These are phyloP conservation scores for Amiota communis DNA, from an alignment of 2,888 invertebrate genomes.

Conservation along the genomic window DNA sequence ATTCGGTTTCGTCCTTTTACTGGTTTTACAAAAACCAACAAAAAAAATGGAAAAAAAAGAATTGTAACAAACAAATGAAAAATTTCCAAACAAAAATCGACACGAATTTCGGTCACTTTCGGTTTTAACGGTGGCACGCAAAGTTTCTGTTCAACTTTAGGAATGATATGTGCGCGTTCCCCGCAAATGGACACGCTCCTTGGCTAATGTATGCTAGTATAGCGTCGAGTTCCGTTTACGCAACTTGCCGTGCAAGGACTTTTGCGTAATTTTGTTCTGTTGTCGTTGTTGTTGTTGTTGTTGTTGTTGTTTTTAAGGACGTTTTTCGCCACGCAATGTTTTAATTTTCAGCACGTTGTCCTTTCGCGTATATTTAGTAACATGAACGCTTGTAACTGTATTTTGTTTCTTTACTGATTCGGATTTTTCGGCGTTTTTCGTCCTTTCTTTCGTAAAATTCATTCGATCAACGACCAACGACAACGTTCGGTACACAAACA, in stretches of 20 bases:
- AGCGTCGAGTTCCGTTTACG: constrained; percentile 14
- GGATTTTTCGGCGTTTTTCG: constrained; percentile 20
- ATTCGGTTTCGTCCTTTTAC: background rate
- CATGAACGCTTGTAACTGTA: background rate
- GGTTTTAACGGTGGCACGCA: constrained; percentile 1
- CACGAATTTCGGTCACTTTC: background rate
- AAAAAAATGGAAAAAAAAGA: background rate
- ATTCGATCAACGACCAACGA: constrained; percentile 15
- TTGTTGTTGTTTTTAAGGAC: constrained; percentile 28
- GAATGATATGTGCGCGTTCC: background rate
- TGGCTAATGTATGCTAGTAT: background rate
- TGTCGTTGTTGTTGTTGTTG: constrained; percentile 6
- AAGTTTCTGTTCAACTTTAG: background rate
- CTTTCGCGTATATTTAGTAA: constrained; percentile 26
- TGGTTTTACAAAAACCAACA: too few species aligned
- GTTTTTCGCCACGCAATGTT: constrained; percentile 62
- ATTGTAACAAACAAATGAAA: background rate
- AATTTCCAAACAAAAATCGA: background rate
- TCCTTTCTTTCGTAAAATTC: constrained; percentile 41
- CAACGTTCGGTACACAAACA: background rate
- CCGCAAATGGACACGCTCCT: background rate
- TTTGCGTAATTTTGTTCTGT: constrained; percentile 28
- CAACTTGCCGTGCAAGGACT: constrained; percentile 21
- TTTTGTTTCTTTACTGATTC: constrained; percentile 25
- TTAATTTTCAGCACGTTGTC: constrained; percentile 63